Percentiles rank a stretch among this genome's conserved stretches.
Conservation (phyloP, 2,888 invertebrate genomes). For the Pristionchus entomophagus region DNA sequence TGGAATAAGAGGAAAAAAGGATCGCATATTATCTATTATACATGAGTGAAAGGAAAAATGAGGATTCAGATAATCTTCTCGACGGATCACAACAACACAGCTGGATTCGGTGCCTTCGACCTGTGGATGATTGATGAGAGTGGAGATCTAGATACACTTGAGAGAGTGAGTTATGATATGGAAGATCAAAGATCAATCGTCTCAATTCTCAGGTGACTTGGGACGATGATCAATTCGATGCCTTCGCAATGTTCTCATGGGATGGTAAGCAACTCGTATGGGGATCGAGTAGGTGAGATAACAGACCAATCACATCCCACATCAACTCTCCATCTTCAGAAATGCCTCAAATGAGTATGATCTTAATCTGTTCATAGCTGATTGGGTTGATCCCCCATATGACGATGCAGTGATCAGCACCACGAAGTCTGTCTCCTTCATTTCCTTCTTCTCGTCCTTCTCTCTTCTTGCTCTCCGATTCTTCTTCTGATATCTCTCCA, state of each 20-base stretch:
- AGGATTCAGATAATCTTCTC: constrained; percentile 56
- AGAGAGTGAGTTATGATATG: constrained; percentile 53
- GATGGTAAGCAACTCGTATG: constrained; percentile 67
- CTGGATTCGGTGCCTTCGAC: constrained; percentile 69
- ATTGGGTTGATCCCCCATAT: constrained; percentile 64
- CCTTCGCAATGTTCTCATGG: constrained; percentile 73
- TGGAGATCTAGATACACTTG: constrained; percentile 57
- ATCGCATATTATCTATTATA: no score
- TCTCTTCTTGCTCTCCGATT: not conserved
- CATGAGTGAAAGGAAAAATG: no score
- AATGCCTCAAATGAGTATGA: constrained; percentile 62
- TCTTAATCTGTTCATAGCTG: constrained; percentile 71
- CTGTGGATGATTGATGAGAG: constrained; percentile 69
- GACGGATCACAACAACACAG: constrained; percentile 54
- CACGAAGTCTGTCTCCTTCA: not conserved
- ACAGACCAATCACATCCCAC: not conserved
- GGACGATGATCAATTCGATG: constrained; percentile 67
- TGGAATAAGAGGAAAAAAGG: not conserved
- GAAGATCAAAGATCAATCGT: constrained; percentile 9
- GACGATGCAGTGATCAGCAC: not conserved
- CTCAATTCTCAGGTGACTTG: constrained; percentile 62
- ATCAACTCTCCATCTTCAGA: constrained; percentile 51
- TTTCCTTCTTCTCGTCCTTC: constrained; percentile 16
- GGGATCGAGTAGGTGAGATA: constrained; percentile 58
- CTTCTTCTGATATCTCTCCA: constrained; percentile 1